Percentiles rank a stretch among this genome's conserved stretches.
Conservation (phyloP, 1,140 invertebrate genomes). For the Planococcus citri region DNA sequence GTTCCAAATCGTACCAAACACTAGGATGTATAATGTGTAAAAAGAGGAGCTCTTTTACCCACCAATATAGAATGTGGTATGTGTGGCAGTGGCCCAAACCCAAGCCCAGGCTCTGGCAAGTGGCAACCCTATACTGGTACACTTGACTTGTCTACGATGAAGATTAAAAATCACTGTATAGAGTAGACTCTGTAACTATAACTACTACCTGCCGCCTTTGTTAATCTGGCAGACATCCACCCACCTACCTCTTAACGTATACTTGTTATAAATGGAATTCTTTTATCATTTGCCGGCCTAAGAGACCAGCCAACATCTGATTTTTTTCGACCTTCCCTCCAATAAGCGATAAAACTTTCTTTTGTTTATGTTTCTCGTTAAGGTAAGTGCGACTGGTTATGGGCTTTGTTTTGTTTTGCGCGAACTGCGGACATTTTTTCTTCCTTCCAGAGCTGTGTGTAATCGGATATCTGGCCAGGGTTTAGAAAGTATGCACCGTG, state of each 20-base stretch:
- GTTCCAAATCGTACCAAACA: too few species aligned
- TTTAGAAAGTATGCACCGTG: neutral
- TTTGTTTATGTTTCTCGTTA: constrained; percentile 11
- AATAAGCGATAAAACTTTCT: constrained; percentile 17
- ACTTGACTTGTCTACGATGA: neutral
- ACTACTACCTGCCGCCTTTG: constrained; percentile 17
- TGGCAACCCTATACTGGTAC: neutral
- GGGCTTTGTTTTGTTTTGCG: neutral
- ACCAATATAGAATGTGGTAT: too few species aligned
- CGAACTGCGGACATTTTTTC: neutral
- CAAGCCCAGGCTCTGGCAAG: too few species aligned
- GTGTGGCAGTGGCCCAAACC: too few species aligned
- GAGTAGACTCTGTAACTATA: neutral
- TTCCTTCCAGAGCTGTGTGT: too few species aligned
- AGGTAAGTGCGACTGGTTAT: neutral
- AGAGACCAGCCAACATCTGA: constrained; percentile 11
- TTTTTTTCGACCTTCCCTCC: neutral
- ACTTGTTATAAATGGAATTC: constrained; percentile 16
- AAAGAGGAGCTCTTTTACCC: too few species aligned
- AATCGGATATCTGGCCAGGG: neutral
- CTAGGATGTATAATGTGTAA: too few species aligned
- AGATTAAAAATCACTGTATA: neutral
- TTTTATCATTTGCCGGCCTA: constrained; percentile 10
- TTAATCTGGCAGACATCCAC: constrained; percentile 16
- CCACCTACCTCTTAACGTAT: neutral